These are phyloP conservation scores for Oryzaephilus surinamensis DNA, from an alignment of 1,140 invertebrate species.

Conservation along the genomic window DNA sequence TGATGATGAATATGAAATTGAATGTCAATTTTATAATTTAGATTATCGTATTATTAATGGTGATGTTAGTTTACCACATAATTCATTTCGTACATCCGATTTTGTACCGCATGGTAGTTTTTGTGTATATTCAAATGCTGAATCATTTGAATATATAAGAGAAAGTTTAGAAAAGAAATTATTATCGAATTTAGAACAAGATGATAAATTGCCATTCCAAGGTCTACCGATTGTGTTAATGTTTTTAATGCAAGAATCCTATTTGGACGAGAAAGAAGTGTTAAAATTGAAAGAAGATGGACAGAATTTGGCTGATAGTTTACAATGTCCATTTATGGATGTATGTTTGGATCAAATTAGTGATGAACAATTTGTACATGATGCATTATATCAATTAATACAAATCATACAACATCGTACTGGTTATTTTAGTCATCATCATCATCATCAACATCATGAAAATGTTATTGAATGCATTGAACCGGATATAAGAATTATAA, in stretches of 20 bases:
- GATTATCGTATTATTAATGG: conserved; percentile 79
- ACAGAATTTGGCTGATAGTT: conserved; percentile 75
- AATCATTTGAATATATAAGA: conserved; percentile 85
- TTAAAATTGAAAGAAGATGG: conserved; percentile 78
- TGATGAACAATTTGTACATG: conserved; percentile 53
- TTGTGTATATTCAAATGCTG: conserved; percentile 83
- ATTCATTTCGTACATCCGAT: conserved; percentile 63
- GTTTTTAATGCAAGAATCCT: conserved; percentile 76
- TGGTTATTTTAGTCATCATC: conserved; percentile 60
- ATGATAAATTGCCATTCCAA: conserved; percentile 72
- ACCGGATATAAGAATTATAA: conserved; percentile 81
- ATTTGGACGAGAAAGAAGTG: conserved; percentile 72
- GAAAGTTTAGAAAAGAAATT: conserved; percentile 86
- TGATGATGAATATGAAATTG: conserved; percentile 77
- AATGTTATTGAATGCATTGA: conserved; percentile 68
- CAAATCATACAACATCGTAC: conserved; percentile 63
- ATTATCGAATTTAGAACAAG: conserved; percentile 80
- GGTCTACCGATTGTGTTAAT: conserved; percentile 84
- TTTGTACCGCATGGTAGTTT: conserved; percentile 74
- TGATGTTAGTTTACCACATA: conserved; percentile 68
- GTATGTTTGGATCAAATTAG: conserved; percentile 57
- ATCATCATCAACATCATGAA: too few relatives aligned
- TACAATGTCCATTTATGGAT: conserved; percentile 82
- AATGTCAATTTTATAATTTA: conserved; percentile 71
- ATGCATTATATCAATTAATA: conserved; percentile 63